A percentile compares a stretch with the other conserved stretches of the same genome.
Evolutionary conservation across 1,140 invertebrate species (phyloP).

Genomic region (Eriocheir sinensis): DNA sequence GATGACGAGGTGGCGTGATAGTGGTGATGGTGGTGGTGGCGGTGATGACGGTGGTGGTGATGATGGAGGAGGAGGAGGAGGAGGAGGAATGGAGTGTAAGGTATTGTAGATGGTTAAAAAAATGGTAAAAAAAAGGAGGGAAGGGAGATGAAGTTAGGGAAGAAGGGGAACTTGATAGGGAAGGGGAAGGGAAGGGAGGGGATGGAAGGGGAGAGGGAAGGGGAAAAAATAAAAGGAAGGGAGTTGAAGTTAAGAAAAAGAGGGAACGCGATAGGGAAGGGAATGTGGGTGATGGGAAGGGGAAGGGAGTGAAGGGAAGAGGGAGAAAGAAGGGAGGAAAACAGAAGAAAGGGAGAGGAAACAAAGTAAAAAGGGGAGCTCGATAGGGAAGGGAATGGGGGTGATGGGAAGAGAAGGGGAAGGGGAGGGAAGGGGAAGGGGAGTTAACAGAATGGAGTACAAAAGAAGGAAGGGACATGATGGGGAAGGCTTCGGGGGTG

Average conservation of each 20-base stretch:
- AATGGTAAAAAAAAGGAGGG: no score
- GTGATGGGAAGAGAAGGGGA: background rate
- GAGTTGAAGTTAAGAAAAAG: no score
- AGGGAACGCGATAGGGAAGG: no score
- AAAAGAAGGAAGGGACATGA: background rate
- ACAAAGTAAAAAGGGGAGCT: no score
- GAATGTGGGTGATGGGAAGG: no score
- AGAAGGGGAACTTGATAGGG: background rate
- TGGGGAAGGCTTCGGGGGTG: background rate
- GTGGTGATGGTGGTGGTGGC: background rate
- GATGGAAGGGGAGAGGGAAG: no score
- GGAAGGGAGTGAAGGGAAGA: no score
- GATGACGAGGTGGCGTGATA: no score
- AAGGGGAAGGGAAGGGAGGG: background rate
- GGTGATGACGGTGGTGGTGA: background rate
- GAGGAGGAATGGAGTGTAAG: background rate
- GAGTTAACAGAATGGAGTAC: background rate
- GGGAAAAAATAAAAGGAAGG: no score
- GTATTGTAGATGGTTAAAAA: background rate
- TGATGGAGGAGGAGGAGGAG: background rate
- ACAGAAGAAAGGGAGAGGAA: no score
- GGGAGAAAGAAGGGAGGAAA: no score
- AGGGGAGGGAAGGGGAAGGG: background rate
- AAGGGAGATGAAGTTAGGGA: background rate
- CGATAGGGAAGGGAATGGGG: no score